phyloP scores from a whole-genome alignment of 92 coral and sea anemone species.

The Heteractis magnifica region DNA sequence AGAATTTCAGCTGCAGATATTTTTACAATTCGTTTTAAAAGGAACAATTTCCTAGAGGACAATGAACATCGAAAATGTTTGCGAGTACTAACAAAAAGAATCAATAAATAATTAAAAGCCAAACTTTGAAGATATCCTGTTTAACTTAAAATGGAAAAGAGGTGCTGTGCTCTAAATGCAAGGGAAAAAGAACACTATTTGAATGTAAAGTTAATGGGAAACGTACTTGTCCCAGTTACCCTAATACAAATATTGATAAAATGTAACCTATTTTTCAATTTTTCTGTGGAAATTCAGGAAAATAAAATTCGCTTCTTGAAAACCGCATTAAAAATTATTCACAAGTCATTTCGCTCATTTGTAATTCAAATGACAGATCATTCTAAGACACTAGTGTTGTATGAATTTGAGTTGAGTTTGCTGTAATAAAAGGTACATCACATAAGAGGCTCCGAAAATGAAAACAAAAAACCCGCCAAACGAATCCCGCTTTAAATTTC shows the following conservation, averaged over 20 bases:
- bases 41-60: conserved; percentile 12
- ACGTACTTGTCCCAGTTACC: neutral
- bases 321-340: conserved; percentile 17
- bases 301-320: conserved; percentile 18
- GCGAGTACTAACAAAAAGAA: conserved; percentile 41
- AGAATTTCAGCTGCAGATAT: conserved; percentile 21
- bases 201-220: neutral
- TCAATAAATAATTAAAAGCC: conserved; percentile 74
- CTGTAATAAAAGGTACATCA: neutral
- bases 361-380: conserved; percentile 32
- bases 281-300: neutral
- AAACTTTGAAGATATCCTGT: conserved; percentile 60
- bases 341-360: conserved; percentile 33
- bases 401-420: conserved; percentile 2
- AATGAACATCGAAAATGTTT: conserved; percentile 30
- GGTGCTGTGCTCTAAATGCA: neutral
- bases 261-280: neutral
- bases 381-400: conserved; percentile 4
- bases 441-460: neutral
- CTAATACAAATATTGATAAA: neutral
- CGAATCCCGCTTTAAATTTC: conserved; percentile 1
- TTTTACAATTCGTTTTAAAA: neutral
- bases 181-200: conserved; percentile 18
- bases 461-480: conserved; percentile 1
- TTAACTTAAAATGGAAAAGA: conserved; percentile 46